Conservation (phyloP, 2,888 invertebrate genomes). For the Nysson spinosus region DNA sequence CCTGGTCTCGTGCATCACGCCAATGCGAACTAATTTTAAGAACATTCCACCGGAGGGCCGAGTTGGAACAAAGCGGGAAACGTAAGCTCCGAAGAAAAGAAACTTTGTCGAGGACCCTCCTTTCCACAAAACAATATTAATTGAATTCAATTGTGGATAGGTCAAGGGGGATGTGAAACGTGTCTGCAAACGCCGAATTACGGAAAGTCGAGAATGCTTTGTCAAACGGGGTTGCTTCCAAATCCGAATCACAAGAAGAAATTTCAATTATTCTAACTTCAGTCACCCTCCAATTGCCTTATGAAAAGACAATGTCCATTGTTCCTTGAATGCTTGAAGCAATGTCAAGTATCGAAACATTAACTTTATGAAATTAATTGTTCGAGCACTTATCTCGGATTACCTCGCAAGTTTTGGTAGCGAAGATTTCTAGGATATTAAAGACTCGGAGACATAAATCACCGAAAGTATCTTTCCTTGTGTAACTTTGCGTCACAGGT, state of each 20-base stretch:
- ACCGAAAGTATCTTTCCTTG: neutral
- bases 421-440: too few species aligned
- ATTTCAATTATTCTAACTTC: neutral
- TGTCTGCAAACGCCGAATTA: constrained; percentile 28
- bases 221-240: neutral
- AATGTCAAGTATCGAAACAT: too few species aligned
- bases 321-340: too few species aligned
- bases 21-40: constrained; percentile 63
- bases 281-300: too few species aligned
- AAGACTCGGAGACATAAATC: neutral
- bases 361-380: too few species aligned
- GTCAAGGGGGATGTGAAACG: constrained; percentile 45
- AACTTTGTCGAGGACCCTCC: constrained; percentile 42
- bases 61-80: constrained; percentile 39
- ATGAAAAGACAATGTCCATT: too few species aligned
- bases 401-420: too few species aligned
- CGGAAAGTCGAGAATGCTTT: constrained; percentile 12
- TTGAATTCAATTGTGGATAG: constrained; percentile 58
- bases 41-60: constrained; percentile 38
- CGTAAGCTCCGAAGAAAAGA: constrained; percentile 39
- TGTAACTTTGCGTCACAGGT: neutral
- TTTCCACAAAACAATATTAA: constrained; percentile 55
- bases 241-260: neutral
- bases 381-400: too few species aligned
- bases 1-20: constrained; percentile 49